phyloP scores from a whole-genome alignment of 30 jellyfish, hydroid and myxozoan species.

The Aurelia sp. region DNA sequence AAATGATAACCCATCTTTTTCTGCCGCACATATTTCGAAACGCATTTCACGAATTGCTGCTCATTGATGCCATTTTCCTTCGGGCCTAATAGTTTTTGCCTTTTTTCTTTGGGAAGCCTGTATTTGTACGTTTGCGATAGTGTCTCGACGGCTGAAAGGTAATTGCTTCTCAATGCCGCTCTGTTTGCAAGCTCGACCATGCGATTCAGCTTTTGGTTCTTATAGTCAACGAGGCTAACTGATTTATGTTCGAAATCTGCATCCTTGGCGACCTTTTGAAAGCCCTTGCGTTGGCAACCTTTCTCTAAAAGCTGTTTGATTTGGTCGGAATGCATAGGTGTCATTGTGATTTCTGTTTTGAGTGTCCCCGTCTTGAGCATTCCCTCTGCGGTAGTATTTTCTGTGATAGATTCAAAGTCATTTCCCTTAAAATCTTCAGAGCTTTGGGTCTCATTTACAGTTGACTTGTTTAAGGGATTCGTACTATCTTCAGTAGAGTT shows the following conservation, averaged over 20 bases:
- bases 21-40: neutral
- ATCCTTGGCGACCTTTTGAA: neutral
- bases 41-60: conserved; percentile 8
- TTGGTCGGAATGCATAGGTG: neutral
- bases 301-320: neutral
- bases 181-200: neutral
- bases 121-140: neutral
- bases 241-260: neutral
- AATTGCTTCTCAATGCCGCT: neutral
- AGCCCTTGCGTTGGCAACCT: neutral
- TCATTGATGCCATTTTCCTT: conserved; percentile 45
- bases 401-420: too few species aligned
- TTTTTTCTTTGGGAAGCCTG: conserved; percentile 36
- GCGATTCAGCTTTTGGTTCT: too few species aligned
- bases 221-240: too few species aligned
- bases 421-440: neutral
- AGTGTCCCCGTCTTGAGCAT: neutral
- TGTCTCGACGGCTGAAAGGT: neutral
- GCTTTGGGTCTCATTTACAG: neutral
- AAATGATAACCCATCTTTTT: neutral
- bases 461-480: neutral
- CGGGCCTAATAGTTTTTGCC: conserved; percentile 50
- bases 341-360: neutral
- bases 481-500: neutral
- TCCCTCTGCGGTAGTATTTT: neutral